Base-by-base conservation (phyloP, 1,140 invertebrate species). In the Magallana angulata region DNA sequence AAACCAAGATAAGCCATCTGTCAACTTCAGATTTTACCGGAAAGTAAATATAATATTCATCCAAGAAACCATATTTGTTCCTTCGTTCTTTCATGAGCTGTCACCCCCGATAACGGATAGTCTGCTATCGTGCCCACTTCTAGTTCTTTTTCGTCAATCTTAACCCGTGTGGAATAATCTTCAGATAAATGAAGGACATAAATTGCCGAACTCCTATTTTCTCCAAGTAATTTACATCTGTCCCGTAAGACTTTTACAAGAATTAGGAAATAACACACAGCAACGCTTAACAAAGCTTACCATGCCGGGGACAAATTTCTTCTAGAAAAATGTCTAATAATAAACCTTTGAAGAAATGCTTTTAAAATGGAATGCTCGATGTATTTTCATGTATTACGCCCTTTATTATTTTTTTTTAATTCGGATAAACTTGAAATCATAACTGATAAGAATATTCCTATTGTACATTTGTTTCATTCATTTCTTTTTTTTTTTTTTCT, bases 41-140 rank as follows among this genome's bases (percentile, higher is more conserved):
- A 76, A 76, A 76, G 68, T 76, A 76, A 76, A 76, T 76, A 76
- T 76, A 76, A 76, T 76, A 30, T 76, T 76, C 68, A 76, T 76
- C 68, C 68, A 76, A 76, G 68, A 76, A 76, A 76, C 68, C 68
- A 30, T 76, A 76, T 76, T 76, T 76, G 68, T 76, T 76, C 68
- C 18, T 76, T 30, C 68, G 68, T 76, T 30, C 68, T 76, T 24
- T 76, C 24, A 76, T 30, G 68, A 76, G 68, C 68, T 76, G 68
- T 76, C 68, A 76, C 36, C 68, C 68, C 36, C 30, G 68, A 76
- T 76, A 76, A 76, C 68, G 36, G 68, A 76, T 76, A 76, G 68
- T 30, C 68, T 76, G 68, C 24, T 76, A 14, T 76, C 68, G 68
- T 76, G 68, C 68, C 36, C 9, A 30, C 68, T 11, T 30, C 68